Evolutionary conservation across 2,797 vertebrate genomes (phyloP), one percentile per base, ranked within the genome.

Genomic region (Leptodactylus fallax): DNA sequence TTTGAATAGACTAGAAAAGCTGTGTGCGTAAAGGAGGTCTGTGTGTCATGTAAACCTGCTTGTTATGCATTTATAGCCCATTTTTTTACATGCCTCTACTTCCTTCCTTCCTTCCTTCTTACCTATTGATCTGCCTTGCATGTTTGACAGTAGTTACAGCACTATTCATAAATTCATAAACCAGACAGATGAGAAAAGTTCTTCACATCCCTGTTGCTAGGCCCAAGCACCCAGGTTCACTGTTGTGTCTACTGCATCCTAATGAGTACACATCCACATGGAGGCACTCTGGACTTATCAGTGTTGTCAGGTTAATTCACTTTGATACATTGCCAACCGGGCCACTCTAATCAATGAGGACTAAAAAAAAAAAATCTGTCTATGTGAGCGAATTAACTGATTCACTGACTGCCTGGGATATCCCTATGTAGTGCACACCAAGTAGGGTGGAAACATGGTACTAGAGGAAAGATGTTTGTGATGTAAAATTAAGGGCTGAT

Each of bases 261-360:
- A 71, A 45, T 71, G 27, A 71, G 14, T 8, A 17, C 14, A 45
- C 25, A 71, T 14, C 67, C 27, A 14, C 67, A 71, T 71, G 67
- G 14, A 71, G 16, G 16, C 23, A 25, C 63, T 27, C 10, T 0
- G 11, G 23, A 25, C 63, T 67, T 27, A 67, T 67, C 63, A 67
- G 12, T 13, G 63, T 67, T 27, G 63, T 67, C 63, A 67, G 23
- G 23, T 25, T 67, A 67, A 67, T 67, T 67, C 63, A 67, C 63
- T 67, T 76, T 51, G 47, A 76, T 76, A n/a, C 36, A 47, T 47
- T 76, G 47, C 36, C 36, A 76, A 51, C 72, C 23, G 13, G 23
- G 13, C 63, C 63, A 67, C 63, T 67, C 63, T 67, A 67, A 67
- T 67, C 63, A 67, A 67, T 67, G 23, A 67, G 23, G 23, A 65